Conservation (phyloP, 2,797 vertebrate species). For the Chiloscyllium punctatum region DNA sequence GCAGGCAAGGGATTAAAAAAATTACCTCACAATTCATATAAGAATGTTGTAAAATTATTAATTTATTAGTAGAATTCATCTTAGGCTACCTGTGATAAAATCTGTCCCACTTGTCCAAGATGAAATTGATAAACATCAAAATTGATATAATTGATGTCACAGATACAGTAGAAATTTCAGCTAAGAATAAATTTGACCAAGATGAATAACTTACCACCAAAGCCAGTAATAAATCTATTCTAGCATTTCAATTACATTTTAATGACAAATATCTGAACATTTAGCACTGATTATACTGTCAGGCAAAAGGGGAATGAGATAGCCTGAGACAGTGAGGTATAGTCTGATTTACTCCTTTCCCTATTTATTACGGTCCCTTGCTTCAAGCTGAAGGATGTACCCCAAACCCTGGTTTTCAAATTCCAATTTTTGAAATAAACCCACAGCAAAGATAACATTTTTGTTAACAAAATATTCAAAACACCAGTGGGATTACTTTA, state of each 20-base stretch:
- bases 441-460: too few species aligned
- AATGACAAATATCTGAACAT: not conserved
- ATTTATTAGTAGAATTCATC: not conserved
- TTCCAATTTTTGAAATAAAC: too few species aligned
- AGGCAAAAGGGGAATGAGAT: too few species aligned
- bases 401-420: too few species aligned
- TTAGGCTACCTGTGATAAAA: not conserved
- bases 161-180: not conserved
- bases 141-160: not conserved
- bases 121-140: not conserved
- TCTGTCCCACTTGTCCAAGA: not conserved
- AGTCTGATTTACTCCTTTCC: too few species aligned
- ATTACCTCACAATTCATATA: not conserved
- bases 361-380: too few species aligned
- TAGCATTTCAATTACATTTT: not conserved
- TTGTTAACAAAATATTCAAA: too few species aligned
- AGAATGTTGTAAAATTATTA: not conserved
- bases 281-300: not conserved
- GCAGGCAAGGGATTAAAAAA: not conserved
- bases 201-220: not conserved
- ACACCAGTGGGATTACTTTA: too few species aligned
- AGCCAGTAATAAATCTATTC: not conserved
- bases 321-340: too few species aligned
- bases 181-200: not conserved
- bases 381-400: too few species aligned